Percentiles rank a stretch among this genome's conserved stretches.
Conservation (phyloP, 1,140 invertebrate genomes). For the Leptinotarsa undecemlineata region DNA sequence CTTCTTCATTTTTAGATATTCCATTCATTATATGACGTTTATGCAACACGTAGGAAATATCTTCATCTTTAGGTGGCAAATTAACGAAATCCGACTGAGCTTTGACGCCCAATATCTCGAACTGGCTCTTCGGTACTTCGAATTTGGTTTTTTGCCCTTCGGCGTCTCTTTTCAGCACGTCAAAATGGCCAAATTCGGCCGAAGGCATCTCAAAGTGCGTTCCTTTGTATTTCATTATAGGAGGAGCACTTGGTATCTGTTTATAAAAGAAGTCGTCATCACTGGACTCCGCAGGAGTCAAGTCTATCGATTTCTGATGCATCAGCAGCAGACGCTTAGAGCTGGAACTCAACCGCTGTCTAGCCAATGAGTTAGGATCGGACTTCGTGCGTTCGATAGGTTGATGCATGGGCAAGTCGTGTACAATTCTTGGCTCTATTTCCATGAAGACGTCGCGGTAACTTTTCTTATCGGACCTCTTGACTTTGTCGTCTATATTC, state of each 20-base stretch:
- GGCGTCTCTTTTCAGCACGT: slow-evolving; percentile 61
- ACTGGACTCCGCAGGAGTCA: slow-evolving; percentile 79
- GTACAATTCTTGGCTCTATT: slow-evolving; percentile 50
- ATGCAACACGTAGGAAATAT: slow-evolving; percentile 82
- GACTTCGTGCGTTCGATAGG: slow-evolving; percentile 82
- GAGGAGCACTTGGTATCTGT: slow-evolving; percentile 71
- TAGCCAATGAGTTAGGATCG: slow-evolving; percentile 75
- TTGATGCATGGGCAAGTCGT: slow-evolving; percentile 59
- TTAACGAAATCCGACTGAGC: slow-evolving; percentile 55
- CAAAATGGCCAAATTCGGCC: slow-evolving; percentile 69
- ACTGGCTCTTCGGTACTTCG: slow-evolving; percentile 64
- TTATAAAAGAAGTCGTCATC: slow-evolving; percentile 77
- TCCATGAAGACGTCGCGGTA: slow-evolving; percentile 52
- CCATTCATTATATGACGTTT: slow-evolving; percentile 83
- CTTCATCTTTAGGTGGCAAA: slow-evolving; percentile 61
- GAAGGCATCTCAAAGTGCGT: slow-evolving; percentile 55
- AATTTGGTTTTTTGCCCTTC: slow-evolving; percentile 55
- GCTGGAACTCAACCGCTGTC: slow-evolving; percentile 70
- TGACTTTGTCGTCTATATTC: slow-evolving; percentile 41
- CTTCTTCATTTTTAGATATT: slow-evolving; percentile 62
- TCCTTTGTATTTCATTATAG: slow-evolving; percentile 60
- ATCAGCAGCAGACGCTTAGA: slow-evolving; percentile 75
- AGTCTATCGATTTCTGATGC: slow-evolving; percentile 84
- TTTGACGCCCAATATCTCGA: slow-evolving; percentile 53
- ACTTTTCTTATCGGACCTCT: slow-evolving; percentile 42